Evolutionary conservation across 2,113 vertebrate genomes (phyloP).

Genomic region (Centropus unirufus): DNA sequence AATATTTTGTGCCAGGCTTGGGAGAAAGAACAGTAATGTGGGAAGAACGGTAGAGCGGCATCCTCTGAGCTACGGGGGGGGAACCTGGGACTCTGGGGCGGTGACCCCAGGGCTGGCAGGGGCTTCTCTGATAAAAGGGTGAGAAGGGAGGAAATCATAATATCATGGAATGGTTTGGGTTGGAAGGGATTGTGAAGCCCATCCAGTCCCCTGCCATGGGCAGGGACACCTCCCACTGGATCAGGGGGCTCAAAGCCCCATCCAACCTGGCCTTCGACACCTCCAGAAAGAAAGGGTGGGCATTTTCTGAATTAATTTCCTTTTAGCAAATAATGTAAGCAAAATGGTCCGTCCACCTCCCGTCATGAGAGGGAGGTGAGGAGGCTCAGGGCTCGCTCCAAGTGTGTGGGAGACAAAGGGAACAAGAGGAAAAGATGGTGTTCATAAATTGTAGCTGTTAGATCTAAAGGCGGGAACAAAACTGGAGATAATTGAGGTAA

Average conservation of each 20-base stretch:
- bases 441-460: constrained; percentile 34
- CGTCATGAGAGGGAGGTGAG: neutral
- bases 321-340: neutral
- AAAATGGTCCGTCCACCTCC: neutral
- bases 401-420: neutral
- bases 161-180: no score
- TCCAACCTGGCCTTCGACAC: no score
- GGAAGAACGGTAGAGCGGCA: neutral
- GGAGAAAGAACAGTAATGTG: neutral
- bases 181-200: no score
- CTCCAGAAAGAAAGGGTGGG: neutral
- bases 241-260: no score
- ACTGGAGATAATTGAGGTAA: neutral
- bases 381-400: neutral
- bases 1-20: neutral
- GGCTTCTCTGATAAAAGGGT: neutral
- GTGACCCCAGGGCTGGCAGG: neutral
- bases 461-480: neutral
- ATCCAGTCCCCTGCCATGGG: no score
- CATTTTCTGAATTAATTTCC: neutral
- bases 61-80: neutral
- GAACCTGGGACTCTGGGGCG: neutral
- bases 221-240: no score
- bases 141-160: neutral
- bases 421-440: neutral